phyloP scores from a whole-genome alignment of 1,140 invertebrate species.

The Manduca sexta region DNA sequence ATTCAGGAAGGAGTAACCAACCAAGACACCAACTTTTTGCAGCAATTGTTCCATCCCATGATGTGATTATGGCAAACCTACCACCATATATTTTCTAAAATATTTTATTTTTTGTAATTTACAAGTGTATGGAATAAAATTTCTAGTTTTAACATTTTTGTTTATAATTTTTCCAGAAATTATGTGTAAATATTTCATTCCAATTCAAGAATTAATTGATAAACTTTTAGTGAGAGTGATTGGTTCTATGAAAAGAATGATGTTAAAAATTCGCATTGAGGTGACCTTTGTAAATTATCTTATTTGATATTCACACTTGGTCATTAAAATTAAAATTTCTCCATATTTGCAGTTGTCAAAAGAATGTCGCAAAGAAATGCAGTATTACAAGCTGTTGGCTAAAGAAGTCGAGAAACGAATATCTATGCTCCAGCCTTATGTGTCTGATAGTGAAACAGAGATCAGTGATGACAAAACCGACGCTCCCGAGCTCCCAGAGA shows the following conservation, averaged over 20 bases:
- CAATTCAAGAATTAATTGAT: background rate
- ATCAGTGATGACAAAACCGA: slow-evolving; percentile 49
- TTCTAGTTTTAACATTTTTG: background rate
- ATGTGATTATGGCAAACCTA: too few relatives aligned
- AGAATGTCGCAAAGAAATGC: slow-evolving; percentile 76
- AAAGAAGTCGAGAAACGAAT: slow-evolving; percentile 74
- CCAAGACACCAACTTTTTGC: too few relatives aligned
- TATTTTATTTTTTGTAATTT: background rate
- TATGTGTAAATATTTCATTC: background rate
- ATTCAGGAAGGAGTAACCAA: too few relatives aligned
- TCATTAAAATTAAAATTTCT: slow-evolving; percentile 9
- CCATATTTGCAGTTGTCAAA: slow-evolving; percentile 72
- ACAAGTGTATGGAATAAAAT: background rate
- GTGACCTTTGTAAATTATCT: slow-evolving; percentile 14
- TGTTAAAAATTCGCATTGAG: slow-evolving; percentile 14
- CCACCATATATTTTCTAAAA: too few relatives aligned
- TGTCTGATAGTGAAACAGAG: slow-evolving; percentile 38
- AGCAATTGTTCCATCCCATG: too few relatives aligned
- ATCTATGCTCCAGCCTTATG: slow-evolving; percentile 36
- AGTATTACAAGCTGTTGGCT: slow-evolving; percentile 77
- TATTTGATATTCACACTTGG: background rate
- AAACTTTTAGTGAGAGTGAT: slow-evolving; percentile 14
- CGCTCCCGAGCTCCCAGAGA: slow-evolving; percentile 52
- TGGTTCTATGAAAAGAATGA: slow-evolving; percentile 17
- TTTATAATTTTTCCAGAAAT: slow-evolving; percentile 2